Evolutionary conservation across 2,113 vertebrate genomes (phyloP), one percentile per base, ranked within the genome.

Genomic region (Chelonoidis abingdonii): DNA sequence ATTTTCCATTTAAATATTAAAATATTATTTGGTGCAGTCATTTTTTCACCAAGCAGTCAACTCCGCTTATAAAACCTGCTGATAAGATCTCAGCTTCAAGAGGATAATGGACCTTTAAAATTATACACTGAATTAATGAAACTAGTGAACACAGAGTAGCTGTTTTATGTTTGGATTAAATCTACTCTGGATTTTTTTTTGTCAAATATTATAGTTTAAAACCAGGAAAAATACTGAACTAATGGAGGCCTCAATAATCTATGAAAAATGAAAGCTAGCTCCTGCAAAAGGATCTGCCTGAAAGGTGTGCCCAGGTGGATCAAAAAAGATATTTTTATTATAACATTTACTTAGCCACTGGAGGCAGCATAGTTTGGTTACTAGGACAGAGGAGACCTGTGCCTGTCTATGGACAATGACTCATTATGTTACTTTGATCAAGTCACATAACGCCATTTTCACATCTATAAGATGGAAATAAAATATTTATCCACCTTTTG

Each of bases 41-140:
- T 86, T 76, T 84, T 87, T 47, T 17, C 38, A 83, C 84, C 52
- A 54, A 89, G 21, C 54, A 78, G 82, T 56, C 35, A 95, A 41
- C 62, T 95, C 89, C 83, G 94, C 87, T 93, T 95, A 92, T 50
- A 93, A 94, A 96, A 94, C 44, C 52, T 92, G 80, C 86, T 94
- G 94, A 88, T 94, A 94, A 94, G 86, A 83, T 78, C 84, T 93
- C 72, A 84, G 65, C n/a, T 90, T 93, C 62, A 54, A 44, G 62
- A 86, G n/a, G 75, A 88, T 89, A 93, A 93, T 52, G 65, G 92
- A 80, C 86, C 54, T 82, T 78, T 75, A 75, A 96, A 94, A 89
- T 91, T 79, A 89, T 41, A 31, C 81, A 69, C 78, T 85, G 52
- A 94, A 54, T 54, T 95, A 69, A 87, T 75, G 25, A 78, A 38